Percentiles rank a stretch among this genome's conserved stretches.
These are phyloP conservation scores for Uromys caudimaculatus DNA, from an alignment of 2,797 vertebrate genomes.

Conservation along the genomic window DNA sequence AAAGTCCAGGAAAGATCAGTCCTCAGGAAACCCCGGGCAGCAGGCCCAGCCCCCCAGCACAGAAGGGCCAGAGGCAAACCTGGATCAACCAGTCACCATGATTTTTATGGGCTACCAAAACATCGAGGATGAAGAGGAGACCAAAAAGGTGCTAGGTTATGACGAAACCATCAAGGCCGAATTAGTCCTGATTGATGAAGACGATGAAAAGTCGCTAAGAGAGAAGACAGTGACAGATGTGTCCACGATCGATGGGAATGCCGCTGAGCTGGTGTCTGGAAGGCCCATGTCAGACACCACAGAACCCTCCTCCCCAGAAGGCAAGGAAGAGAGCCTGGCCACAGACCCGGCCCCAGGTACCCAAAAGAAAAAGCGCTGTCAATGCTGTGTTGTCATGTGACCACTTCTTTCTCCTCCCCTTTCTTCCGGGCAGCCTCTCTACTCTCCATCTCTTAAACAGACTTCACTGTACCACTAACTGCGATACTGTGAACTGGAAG, in stretches of 20 bases:
- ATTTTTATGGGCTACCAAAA: constrained; percentile 99
- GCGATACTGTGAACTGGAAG: constrained; percentile 94
- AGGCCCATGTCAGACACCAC: constrained; percentile 94
- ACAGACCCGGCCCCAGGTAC: constrained; percentile 93
- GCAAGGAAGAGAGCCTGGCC: constrained; percentile 94
- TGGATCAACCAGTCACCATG: constrained; percentile 97
- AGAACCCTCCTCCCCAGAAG: constrained; percentile 96
- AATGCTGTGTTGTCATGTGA: constrained; percentile 99
- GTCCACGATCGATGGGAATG: constrained; percentile 95
- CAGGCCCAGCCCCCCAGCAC: constrained; percentile 84
- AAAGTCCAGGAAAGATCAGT: constrained; percentile 88
- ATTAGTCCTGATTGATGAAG: constrained; percentile 97
- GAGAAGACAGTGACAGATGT: constrained; percentile 98
- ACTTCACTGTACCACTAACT: constrained; percentile 94
- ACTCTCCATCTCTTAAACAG: constrained; percentile 89
- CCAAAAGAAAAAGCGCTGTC: constrained; percentile 98
- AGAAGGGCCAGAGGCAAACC: constrained; percentile 87
- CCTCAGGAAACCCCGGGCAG: constrained; percentile 84
- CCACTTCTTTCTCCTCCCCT: constrained; percentile 86
- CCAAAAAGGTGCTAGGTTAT: constrained; percentile 95
- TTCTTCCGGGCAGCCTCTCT: constrained; percentile 89
- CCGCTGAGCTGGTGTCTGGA: constrained; percentile 96
- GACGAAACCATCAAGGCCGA: constrained; percentile 97
- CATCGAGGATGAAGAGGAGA: constrained; percentile 95
- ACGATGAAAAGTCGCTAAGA: constrained; percentile 95